These are phyloP conservation scores for Phrynocephalus guinanensis DNA, from an alignment of 2,797 vertebrate species.

Conservation along the genomic window DNA sequence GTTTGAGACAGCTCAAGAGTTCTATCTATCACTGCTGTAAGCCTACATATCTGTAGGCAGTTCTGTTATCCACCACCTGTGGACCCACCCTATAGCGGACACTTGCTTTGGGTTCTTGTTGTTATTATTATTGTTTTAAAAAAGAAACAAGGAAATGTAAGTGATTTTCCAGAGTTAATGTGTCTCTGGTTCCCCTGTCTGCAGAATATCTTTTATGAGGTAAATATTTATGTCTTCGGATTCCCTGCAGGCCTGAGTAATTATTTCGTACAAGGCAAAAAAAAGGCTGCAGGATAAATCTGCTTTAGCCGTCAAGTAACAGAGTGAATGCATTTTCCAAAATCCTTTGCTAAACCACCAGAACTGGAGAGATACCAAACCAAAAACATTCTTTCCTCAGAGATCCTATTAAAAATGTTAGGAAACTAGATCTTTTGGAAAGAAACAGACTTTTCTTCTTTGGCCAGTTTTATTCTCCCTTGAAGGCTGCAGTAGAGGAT, in stretches of 20 bases:
- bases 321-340: slow-evolving; percentile 63
- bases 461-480: slow-evolving; percentile 58
- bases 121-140: not conserved
- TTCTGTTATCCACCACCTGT: too few relatives aligned
- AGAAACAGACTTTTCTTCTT: slow-evolving; percentile 36
- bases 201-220: slow-evolving; percentile 60
- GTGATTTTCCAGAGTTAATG: slow-evolving; percentile 54
- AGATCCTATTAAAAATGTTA: slow-evolving; percentile 54
- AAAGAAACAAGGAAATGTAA: not conserved
- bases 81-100: too few relatives aligned
- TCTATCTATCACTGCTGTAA: not conserved
- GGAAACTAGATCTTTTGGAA: slow-evolving; percentile 68
- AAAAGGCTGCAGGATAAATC: slow-evolving; percentile 55
- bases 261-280: slow-evolving; percentile 58
- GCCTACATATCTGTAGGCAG: too few relatives aligned
- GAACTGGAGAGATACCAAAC: slow-evolving; percentile 65
- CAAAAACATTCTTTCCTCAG: slow-evolving; percentile 57
- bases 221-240: slow-evolving; percentile 63
- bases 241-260: slow-evolving; percentile 53
- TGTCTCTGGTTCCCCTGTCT: slow-evolving; percentile 59
- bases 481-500: slow-evolving; percentile 65
- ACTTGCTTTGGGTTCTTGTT: too few relatives aligned
- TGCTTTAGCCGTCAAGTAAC: slow-evolving; percentile 57
- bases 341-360: slow-evolving; percentile 56
- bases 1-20: not conserved